phyloP scores from a whole-genome alignment of 2,113 vertebrate species.

The Petrocephalus zakoni region DNA sequence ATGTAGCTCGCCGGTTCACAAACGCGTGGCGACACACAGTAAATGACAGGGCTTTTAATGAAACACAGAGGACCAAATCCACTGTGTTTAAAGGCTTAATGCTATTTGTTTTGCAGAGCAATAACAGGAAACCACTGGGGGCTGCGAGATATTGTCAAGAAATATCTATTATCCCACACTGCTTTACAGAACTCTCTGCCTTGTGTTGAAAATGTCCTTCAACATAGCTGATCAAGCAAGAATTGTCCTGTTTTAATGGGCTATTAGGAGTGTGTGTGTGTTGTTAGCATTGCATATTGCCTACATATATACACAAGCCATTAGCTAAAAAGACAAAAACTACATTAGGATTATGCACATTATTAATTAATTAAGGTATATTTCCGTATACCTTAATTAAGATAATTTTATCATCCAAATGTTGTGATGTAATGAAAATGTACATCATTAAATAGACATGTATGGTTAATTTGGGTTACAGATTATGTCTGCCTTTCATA shows the following conservation, averaged over 20 bases:
- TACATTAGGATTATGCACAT: background rate
- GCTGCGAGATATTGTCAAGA: conserved; percentile 12
- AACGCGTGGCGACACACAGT: conserved; percentile 4
- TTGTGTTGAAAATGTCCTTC: background rate
- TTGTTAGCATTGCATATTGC: background rate
- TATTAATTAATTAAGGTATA: background rate
- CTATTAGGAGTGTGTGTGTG: background rate
- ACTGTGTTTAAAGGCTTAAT: conserved; percentile 2
- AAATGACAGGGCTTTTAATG: conserved; percentile 21
- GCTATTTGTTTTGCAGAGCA: conserved; percentile 14
- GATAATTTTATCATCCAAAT: background rate
- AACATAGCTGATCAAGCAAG: background rate
- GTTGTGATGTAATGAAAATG: background rate
- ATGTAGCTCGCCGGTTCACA: background rate
- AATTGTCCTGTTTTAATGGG: background rate
- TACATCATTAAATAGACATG: background rate
- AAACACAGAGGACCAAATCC: conserved; percentile 16
- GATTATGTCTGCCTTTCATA: background rate
- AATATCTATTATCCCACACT: background rate
- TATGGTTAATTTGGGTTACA: background rate
- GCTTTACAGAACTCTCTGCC: no score
- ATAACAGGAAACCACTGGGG: background rate
- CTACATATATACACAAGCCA: background rate
- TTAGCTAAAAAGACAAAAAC: background rate
- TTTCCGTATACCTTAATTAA: background rate